Base-by-base conservation (phyloP, 1,140 invertebrate species). In the Ylistrum balloti region DNA sequence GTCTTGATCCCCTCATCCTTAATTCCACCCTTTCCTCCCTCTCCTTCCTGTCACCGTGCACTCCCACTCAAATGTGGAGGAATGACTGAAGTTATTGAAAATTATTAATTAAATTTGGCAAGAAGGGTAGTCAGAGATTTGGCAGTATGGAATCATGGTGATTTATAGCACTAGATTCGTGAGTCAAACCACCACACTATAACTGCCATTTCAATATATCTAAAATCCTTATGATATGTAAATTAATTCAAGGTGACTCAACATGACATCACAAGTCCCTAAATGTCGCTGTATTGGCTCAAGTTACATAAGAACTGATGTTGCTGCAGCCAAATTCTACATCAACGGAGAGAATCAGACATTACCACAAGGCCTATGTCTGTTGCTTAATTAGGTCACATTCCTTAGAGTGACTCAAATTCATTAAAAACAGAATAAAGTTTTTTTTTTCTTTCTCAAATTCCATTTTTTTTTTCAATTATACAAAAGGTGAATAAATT, bases 211-310 rank as follows among this genome's bases (percentile, higher is more conserved):
- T 74, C 11, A 74, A 74, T n/a, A 11, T 17, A 28, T n/a, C 28
- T 28, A 74, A n/a, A 74, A 74, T 45, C 9, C 28, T 74, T n/a
- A 74, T 11, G 13, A 74, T n/a, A 74, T 74, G 56, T n/a, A 74
- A 28, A 74, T 74, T 74, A 28, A 5, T n/a, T 74, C 17, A 9
- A 74, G 22, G 56, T 74, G 56, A 74, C 56, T 74, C 56, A 74
- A 74, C 56, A 74, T 74, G 56, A 74, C 56, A 74, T 74, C 56
- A 74, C 17, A 74, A 28, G 20, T 74, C 56, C n/a, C 20, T 74
- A 74, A 74, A 74, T 74, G 56, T 74, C 22, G 22, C 56, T 17
- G 17, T 28, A n/a, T 2, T 74, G 56, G 11, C 56, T 74, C 56
- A 5, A 17, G 22, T 74, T 74, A 74, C 56, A n/a, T n/a, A 1